Conservation (phyloP, 2,797 vertebrate species). For the Acanthopagrus latus region DNA sequence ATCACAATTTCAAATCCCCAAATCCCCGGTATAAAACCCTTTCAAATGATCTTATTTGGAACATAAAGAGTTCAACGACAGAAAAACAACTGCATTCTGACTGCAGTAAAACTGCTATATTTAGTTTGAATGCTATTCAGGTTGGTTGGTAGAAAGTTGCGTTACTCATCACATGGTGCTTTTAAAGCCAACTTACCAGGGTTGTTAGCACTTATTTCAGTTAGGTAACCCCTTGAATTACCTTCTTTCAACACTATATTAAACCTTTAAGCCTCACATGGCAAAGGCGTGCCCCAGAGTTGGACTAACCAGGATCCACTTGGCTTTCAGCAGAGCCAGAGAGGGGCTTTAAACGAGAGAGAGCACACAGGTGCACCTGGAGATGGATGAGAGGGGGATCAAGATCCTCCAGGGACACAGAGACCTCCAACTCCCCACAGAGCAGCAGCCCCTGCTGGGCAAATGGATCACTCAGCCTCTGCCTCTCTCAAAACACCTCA, state of each 20-base stretch:
- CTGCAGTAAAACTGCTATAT: background rate
- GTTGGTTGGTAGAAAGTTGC: slow-evolving; percentile 7
- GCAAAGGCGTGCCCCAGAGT: slow-evolving; percentile 48
- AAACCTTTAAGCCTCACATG: slow-evolving; percentile 59
- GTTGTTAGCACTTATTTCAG: slow-evolving; percentile 37
- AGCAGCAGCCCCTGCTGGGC: slow-evolving; percentile 72
- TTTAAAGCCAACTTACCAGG: slow-evolving; percentile 13
- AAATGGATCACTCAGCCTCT: slow-evolving; percentile 65
- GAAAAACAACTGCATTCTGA: background rate
- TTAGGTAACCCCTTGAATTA: slow-evolving; percentile 39
- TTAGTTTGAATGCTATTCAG: background rate
- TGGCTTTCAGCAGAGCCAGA: slow-evolving; percentile 65
- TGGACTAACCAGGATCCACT: slow-evolving; percentile 63
- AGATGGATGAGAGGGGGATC: slow-evolving; percentile 75
- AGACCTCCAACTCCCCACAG: slow-evolving; percentile 77
- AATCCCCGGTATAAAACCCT: background rate
- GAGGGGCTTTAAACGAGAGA: slow-evolving; percentile 64
- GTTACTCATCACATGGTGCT: background rate
- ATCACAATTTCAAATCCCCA: no score
- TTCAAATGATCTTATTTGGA: background rate
- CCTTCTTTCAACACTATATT: slow-evolving; percentile 43
- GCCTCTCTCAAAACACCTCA: slow-evolving; percentile 65
- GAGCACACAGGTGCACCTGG: slow-evolving; percentile 63
- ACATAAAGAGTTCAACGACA: background rate
- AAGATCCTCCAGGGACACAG: slow-evolving; percentile 70